Evolutionary conservation across 2,888 invertebrate species (phyloP).

Genomic region (Ennomos quercinarius): DNA sequence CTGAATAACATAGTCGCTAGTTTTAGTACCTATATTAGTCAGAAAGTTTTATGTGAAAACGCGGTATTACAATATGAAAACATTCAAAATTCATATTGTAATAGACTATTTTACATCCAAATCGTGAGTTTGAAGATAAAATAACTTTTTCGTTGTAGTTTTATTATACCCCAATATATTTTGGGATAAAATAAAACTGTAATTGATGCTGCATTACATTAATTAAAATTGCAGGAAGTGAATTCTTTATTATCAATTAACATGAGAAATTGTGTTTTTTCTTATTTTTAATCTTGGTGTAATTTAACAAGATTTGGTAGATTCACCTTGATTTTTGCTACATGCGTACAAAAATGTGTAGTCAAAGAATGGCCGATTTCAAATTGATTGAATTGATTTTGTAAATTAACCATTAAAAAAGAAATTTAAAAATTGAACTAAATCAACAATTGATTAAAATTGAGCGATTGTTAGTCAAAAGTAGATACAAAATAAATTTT

Average conservation of each 20-base stretch:
- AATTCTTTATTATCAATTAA: no score
- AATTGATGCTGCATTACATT: slow-evolving; percentile 6
- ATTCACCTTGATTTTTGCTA: neutral
- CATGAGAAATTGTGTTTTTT: no score
- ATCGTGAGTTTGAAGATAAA: slow-evolving; percentile 8
- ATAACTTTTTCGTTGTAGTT: slow-evolving; percentile 4
- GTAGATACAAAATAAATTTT: neutral
- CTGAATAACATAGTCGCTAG: neutral
- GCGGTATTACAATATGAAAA: slow-evolving; percentile 11
- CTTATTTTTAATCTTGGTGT: no score
- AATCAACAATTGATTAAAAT: neutral
- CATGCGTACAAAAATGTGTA: neutral
- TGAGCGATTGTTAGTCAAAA: neutral
- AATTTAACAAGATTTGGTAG: no score
- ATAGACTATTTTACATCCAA: slow-evolving; percentile 5
- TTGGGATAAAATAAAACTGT: slow-evolving; percentile 9
- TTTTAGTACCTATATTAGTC: neutral
- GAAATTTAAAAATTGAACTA: no score
- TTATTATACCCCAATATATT: neutral
- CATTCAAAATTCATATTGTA: slow-evolving; percentile 8
- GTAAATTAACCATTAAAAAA: no score
- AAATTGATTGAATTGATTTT: neutral
- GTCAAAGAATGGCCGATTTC: neutral
- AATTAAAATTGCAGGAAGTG: neutral
- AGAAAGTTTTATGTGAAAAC: slow-evolving; percentile 8